Evolutionary conservation across 1,140 invertebrate genomes (phyloP), one percentile per base, ranked within the genome.

Genomic region (Nomia melanderi): DNA sequence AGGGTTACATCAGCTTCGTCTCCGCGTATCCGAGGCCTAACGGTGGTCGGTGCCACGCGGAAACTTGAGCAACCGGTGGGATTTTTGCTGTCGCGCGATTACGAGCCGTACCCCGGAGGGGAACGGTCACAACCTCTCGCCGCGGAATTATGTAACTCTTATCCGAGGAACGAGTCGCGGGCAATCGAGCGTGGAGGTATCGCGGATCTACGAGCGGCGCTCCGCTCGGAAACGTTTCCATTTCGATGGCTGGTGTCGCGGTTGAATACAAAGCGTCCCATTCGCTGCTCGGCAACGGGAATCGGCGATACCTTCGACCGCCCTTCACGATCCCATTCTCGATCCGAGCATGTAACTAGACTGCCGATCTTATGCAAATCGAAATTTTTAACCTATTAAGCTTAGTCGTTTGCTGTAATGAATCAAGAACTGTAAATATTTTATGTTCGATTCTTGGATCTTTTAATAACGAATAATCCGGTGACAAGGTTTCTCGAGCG

Each of bases 91-190:
- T 41, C 57, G 41, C 14, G 27, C 63, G 71, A 60, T 67, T 65
- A 79, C 72, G 70, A 62, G 57, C 20, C 29, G 25, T 25, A 7
- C 31, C 63, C n/a, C 47, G 20, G 20, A 29, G 54, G 23, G 31
- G 59, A 65, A 65, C 77, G 54, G 67, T 73, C 70, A 59, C 69
- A 73, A 57, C 59, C 62, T 65, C 33, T 65, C 33, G 27, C 39
- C 44, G 27, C 39, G 60, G 39, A 74, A 78, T 74, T 74, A 73
- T 59, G 70, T 64, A 78, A 78, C 47, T 50, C 50, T 57, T 75
- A 27, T 31, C 57, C 41, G 59, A 36, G n/a, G 23, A 31, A 14
- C 47, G 17, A 77, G 56, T 25, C 66, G n/a, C 25, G 59, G 14
- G 59, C 59, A 75, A 76, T 76, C 39, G 54, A 76, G 29, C 60